Conservation (phyloP, 2,888 invertebrate genomes). For the Xestoiulus laeticollis region DNA sequence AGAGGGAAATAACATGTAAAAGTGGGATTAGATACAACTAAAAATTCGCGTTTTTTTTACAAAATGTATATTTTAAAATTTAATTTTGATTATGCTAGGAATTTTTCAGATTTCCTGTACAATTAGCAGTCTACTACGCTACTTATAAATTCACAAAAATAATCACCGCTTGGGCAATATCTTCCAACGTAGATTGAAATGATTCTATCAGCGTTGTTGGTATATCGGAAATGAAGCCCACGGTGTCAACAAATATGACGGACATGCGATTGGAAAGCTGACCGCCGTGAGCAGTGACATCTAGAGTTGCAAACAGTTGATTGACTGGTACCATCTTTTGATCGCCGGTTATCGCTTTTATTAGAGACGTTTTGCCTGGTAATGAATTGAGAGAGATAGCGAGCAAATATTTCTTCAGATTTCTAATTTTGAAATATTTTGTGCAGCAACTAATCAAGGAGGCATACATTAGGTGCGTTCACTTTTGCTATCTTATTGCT, state of each 20-base stretch:
- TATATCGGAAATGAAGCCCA: constrained; percentile 86
- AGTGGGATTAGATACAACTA: neutral
- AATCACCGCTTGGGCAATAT: constrained; percentile 76
- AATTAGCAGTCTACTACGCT: no score
- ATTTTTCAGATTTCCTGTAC: neutral
- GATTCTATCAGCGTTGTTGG: constrained; percentile 81
- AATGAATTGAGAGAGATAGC: constrained; percentile 31
- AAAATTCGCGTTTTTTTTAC: neutral
- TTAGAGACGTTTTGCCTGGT: constrained; percentile 77
- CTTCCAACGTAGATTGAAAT: constrained; percentile 82
- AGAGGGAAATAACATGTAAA: neutral
- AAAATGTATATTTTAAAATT: no score
- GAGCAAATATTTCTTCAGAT: neutral
- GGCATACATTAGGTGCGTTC: no score
- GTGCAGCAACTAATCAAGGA: no score
- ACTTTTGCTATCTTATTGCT: no score
- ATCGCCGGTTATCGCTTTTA: constrained; percentile 79
- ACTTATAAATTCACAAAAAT: neutral
- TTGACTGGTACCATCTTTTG: constrained; percentile 73
- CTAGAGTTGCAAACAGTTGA: constrained; percentile 84
- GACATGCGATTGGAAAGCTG: constrained; percentile 73
- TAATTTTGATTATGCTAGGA: no score
- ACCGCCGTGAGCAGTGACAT: constrained; percentile 81
- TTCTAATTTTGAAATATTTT: neutral
- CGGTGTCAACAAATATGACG: constrained; percentile 81